Evolutionary conservation across 2,113 vertebrate species (phyloP).

Genomic region (Semnopithecus entellus): DNA sequence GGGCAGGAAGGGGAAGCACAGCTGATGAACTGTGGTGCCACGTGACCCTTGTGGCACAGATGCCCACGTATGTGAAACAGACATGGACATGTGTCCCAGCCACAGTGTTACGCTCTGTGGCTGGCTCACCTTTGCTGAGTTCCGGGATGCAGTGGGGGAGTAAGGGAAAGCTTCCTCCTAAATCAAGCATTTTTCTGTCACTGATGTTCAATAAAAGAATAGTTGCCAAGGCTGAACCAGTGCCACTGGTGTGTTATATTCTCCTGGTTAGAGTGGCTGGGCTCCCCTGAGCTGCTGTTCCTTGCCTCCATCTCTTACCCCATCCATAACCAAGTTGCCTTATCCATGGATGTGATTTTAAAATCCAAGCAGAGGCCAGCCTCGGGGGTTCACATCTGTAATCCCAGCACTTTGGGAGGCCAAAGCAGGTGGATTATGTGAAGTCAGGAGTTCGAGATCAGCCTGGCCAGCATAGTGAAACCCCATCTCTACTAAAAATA

Average conservation of each 20-base stretch:
- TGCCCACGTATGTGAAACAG: not conserved
- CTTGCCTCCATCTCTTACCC: not conserved
- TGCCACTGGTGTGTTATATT: not conserved
- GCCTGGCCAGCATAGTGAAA: too few species aligned
- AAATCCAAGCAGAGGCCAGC: not conserved
- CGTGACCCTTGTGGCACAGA: not conserved
- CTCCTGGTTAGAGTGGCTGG: too few species aligned
- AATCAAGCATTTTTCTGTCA: not conserved
- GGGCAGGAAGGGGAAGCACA: not conserved
- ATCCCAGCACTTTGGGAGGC: too few species aligned
- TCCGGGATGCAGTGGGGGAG: not conserved
- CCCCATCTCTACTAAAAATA: too few species aligned
- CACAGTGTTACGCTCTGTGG: not conserved
- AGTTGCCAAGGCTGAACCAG: not conserved
- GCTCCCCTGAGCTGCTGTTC: too few species aligned
- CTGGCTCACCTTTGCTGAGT: not conserved
- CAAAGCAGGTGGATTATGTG: too few species aligned
- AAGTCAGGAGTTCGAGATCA: too few species aligned
- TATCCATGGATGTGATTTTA: not conserved
- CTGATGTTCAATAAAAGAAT: conserved; percentile 67
- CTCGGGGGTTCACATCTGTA: too few species aligned
- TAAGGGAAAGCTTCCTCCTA: not conserved
- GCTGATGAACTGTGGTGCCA: not conserved
- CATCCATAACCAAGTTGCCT: not conserved
- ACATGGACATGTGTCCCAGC: not conserved